Conservation (phyloP, 1,140 invertebrate genomes). For the Dendroctonus valens region DNA sequence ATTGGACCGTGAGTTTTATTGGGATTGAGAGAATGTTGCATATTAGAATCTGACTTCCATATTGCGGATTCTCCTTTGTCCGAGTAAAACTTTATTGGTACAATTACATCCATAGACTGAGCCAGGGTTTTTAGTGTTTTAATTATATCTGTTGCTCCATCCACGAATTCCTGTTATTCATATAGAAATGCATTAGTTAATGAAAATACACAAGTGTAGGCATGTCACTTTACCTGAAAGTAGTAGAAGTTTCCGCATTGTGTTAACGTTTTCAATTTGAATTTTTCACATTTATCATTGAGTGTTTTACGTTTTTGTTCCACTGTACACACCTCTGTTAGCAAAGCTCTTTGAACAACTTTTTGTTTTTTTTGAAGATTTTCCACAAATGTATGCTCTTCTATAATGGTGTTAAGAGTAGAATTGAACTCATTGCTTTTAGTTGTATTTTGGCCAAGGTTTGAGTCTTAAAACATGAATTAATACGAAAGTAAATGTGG, state of each 20-base stretch:
- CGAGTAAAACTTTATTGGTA: slow-evolving; percentile 5
- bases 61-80: background rate
- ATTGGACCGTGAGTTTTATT: background rate
- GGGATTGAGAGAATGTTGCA: background rate
- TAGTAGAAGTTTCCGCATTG: background rate
- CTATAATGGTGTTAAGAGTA: background rate
- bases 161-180: background rate
- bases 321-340: slow-evolving; percentile 7
- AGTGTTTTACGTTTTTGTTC: slow-evolving; percentile 1
- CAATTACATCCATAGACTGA: background rate
- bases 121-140: background rate
- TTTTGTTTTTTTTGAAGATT: background rate
- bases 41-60: background rate
- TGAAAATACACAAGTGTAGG: background rate
- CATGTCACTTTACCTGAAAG: slow-evolving; percentile 4
- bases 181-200: background rate
- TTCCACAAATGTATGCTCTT: slow-evolving; percentile 7
- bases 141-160: background rate
- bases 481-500: background rate
- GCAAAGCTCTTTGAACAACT: background rate
- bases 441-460: background rate
- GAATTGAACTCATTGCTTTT: background rate
- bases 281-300: slow-evolving; percentile 1
- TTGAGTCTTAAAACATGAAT: background rate
- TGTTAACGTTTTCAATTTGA: background rate